Conservation (phyloP, 1,140 invertebrate genomes). For the Triops longicaudatus region DNA sequence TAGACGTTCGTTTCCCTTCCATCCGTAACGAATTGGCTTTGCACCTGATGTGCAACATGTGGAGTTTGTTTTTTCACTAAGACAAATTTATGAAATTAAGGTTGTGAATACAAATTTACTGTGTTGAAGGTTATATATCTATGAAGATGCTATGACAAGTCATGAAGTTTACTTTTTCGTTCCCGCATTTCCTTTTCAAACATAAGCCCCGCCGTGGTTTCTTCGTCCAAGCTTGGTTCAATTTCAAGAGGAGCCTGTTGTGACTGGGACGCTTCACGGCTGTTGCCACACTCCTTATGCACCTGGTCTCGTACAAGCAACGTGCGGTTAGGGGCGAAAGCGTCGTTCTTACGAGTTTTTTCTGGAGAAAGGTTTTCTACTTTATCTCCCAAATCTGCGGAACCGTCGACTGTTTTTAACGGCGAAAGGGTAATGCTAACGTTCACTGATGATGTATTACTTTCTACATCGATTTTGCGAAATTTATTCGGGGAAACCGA, state of each 20-base stretch:
- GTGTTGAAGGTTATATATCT: too few species aligned
- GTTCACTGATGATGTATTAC: background rate
- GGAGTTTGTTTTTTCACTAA: background rate
- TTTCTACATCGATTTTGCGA: background rate
- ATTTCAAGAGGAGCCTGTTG: background rate
- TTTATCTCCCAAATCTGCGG: background rate
- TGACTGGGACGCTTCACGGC: background rate
- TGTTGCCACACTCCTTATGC: background rate
- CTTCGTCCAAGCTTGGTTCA: background rate
- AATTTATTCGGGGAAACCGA: background rate
- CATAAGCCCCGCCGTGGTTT: background rate
- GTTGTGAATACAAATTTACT: too few species aligned
- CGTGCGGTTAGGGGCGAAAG: too few species aligned
- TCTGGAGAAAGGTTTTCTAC: background rate
- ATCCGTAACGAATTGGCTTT: background rate
- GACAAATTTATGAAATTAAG: too few species aligned
- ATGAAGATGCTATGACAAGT: background rate
- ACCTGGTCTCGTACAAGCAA: background rate
- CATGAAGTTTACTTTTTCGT: background rate
- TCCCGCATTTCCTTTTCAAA: constrained; percentile 15
- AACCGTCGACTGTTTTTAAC: background rate
- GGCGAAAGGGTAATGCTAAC: background rate
- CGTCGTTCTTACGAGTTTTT: background rate
- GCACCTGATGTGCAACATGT: background rate
- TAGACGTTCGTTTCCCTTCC: background rate